Evolutionary conservation across 1,140 invertebrate species (phyloP), one percentile per base, ranked within the genome.

Genomic region (Nixonia krombeini): DNA sequence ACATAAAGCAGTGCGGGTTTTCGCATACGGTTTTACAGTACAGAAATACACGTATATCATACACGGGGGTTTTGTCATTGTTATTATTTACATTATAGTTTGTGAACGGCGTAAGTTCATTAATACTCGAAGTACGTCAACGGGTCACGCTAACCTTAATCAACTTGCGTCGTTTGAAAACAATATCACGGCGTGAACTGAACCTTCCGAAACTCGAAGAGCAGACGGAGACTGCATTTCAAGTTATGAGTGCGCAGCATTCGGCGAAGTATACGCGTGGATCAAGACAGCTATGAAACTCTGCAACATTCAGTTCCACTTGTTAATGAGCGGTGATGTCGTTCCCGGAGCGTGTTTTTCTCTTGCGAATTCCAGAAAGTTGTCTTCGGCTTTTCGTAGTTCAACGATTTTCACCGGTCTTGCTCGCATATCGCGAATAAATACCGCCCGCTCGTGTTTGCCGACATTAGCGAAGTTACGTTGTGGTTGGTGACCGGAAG

Each of bases 271-370:
- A 67, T 61, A 56, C 57, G 57, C 56, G 55, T 49, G 42, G 42
- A 57, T 52, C 49, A 68, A 31, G 53, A 62, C 65, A 37, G 44
- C n/a, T n/a, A 53, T 44, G 59, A 44, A 75, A 74, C 75, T 80
- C 63, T 61, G 17, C 57, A 44, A 70, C 69, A 73, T 67, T 66
- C 44, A 51, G 56, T 49, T 41, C 72, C 74, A 74, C 71, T 79
- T 78, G 78, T 76, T 82, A 82, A 82, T 82, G 75, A 81, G 75
- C 71, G 71, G 70, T 73, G 67, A 69, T 58, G 59, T 31, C 74
- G 53, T 63, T 70, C 64, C 63, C 51, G 45, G 50, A 69, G 62
- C 56, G 57, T 66, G 68, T 61, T 64, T 59, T 61, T 70, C 15
- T 18, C 15, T 2, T 18, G 61, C 51, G 61, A 53, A 69, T 56